Evolutionary conservation across 2,888 invertebrate species (phyloP).

Genomic region (Drosophila sordidapex): DNA sequence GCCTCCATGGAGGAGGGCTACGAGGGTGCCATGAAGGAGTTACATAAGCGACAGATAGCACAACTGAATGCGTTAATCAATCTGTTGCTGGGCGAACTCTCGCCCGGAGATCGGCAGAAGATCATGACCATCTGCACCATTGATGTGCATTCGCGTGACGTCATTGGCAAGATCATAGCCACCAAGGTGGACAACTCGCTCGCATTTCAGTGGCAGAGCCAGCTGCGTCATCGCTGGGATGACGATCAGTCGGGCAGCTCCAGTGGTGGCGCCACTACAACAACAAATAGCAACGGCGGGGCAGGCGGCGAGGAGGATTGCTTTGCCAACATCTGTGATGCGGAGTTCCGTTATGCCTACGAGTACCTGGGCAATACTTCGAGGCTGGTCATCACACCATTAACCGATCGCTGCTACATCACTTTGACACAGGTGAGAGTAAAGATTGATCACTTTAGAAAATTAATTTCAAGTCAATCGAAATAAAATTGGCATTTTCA

Average conservation of each 20-base stretch:
- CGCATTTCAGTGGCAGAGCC: constrained; percentile 97
- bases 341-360: constrained; percentile 95
- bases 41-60: constrained; percentile 94
- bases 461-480: neutral
- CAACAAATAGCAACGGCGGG: constrained; percentile 39
- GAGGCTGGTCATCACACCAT: constrained; percentile 96
- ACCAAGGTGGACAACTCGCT: constrained; percentile 92
- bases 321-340: constrained; percentile 97
- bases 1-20: constrained; percentile 96
- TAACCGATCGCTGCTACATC: constrained; percentile 98
- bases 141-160: constrained; percentile 97
- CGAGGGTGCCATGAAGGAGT: constrained; percentile 96
- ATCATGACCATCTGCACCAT: constrained; percentile 99
- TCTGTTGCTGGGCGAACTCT: constrained; percentile 92
- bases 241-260: constrained; percentile 70
- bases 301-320: constrained; percentile 88
- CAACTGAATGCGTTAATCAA: constrained; percentile 94
- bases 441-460: neutral
- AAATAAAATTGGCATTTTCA: neutral
- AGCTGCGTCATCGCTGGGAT: constrained; percentile 95
- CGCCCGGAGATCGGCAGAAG: constrained; percentile 94
- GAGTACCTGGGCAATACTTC: constrained; percentile 98
- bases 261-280: constrained; percentile 31
- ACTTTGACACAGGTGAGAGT: constrained; percentile 92
- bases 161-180: constrained; percentile 94